phyloP scores from a whole-genome alignment of 1,140 invertebrate species.

The Zaprionus davidi region DNA sequence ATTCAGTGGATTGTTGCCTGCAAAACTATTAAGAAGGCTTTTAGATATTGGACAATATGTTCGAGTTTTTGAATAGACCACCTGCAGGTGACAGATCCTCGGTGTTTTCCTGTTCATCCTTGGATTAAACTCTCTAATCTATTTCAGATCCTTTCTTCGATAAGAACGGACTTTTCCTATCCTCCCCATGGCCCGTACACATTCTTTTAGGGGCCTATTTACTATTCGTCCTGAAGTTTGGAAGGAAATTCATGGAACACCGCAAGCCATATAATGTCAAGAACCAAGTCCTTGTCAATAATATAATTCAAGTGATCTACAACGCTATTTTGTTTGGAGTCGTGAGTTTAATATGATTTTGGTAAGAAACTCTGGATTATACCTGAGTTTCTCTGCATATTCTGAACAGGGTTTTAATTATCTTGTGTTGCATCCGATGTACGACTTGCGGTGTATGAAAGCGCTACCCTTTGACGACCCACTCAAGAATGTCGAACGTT shows the following conservation, averaged over 20 bases:
- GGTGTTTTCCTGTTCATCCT: neutral
- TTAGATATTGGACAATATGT: too few species aligned
- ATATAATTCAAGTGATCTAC: conserved; percentile 87
- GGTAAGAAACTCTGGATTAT: neutral
- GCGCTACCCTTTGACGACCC: neutral
- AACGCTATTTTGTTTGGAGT: conserved; percentile 20
- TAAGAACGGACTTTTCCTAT: neutral
- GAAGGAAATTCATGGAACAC: conserved; percentile 92
- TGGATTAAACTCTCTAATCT: neutral
- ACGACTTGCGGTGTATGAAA: neutral
- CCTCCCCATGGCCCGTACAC: conserved; percentile 4
- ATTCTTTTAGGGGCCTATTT: conserved; percentile 1
- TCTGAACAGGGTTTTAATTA: neutral
- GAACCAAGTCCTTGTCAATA: conserved; percentile 90
- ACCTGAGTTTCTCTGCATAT: neutral
- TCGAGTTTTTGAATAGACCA: too few species aligned
- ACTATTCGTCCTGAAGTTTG: conserved; percentile 72
- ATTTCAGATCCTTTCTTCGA: neutral
- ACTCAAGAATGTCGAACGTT: conserved; percentile 5
- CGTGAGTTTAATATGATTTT: conserved; percentile 14
- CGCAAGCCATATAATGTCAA: conserved; percentile 91
- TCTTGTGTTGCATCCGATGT: neutral
- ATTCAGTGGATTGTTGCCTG: too few species aligned
- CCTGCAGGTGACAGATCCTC: neutral
- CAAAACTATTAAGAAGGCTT: too few species aligned